These are phyloP conservation scores for Caranx ignobilis DNA, from an alignment of 2,113 vertebrate genomes.

Conservation along the genomic window DNA sequence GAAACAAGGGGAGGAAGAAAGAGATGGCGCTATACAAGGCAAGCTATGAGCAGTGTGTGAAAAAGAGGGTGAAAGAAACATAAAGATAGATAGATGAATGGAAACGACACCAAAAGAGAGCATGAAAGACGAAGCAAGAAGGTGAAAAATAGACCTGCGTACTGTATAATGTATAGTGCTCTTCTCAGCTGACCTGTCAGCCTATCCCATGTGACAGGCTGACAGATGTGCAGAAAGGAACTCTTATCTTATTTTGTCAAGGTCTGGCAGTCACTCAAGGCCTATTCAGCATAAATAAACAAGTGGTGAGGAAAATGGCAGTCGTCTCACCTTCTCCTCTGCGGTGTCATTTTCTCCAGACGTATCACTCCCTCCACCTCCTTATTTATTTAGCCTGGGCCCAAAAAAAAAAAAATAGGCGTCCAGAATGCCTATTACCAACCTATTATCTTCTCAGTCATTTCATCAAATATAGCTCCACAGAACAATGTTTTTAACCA, in stretches of 20 bases:
- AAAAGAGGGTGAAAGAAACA: slow-evolving; percentile 17
- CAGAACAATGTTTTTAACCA: slow-evolving; percentile 22
- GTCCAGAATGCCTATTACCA: slow-evolving; percentile 56
- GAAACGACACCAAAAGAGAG: slow-evolving; percentile 35
- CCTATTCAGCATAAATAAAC: slow-evolving; percentile 85
- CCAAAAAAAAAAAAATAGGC: slow-evolving; percentile 17
- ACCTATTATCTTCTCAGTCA: slow-evolving; percentile 55
- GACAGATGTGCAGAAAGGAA: slow-evolving; percentile 81
- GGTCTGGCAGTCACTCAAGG: slow-evolving; percentile 85
- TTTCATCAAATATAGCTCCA: slow-evolving; percentile 46
- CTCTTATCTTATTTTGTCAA: slow-evolving; percentile 87
- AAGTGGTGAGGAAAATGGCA: slow-evolving; percentile 75
- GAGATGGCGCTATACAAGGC: slow-evolving; percentile 36
- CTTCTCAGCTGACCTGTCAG: slow-evolving; percentile 70
- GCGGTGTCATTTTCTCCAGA: slow-evolving; percentile 69
- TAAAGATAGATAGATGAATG: slow-evolving; percentile 58
- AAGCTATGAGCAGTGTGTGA: slow-evolving; percentile 32
- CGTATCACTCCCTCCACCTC: slow-evolving; percentile 46
- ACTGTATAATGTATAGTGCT: slow-evolving; percentile 63
- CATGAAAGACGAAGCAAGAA: slow-evolving; percentile 23
- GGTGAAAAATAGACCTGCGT: slow-evolving; percentile 55
- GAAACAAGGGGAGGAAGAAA: slow-evolving; percentile 13
- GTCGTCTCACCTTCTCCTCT: slow-evolving; percentile 65
- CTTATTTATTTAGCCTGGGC: slow-evolving; percentile 67
- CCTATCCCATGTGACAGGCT: slow-evolving; percentile 76